phyloP scores from a whole-genome alignment of 1,140 invertebrate genomes.

The Tetraneura akinire region DNA sequence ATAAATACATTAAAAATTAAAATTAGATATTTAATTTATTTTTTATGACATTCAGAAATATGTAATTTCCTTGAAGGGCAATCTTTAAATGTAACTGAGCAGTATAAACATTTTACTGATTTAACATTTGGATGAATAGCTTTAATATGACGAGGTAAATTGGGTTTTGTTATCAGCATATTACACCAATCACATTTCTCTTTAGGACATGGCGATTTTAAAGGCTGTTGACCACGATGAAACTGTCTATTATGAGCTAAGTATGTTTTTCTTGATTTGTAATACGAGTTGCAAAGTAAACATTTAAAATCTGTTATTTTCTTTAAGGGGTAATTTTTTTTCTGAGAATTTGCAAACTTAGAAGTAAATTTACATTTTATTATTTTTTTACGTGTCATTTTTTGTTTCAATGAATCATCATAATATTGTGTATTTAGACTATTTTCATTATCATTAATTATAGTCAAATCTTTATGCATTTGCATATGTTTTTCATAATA shows the following conservation, averaged over 20 bases:
- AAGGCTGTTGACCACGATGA: background rate
- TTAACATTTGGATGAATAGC: background rate
- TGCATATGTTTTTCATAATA: background rate
- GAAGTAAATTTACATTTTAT: background rate
- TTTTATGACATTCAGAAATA: background rate
- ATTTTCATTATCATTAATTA: background rate
- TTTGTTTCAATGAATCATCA: background rate
- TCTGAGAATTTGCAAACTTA: background rate
- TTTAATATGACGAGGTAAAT: slow-evolving; percentile 23
- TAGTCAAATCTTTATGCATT: background rate
- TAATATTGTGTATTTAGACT: background rate
- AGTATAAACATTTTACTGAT: background rate
- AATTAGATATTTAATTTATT: background rate
- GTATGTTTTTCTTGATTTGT: background rate
- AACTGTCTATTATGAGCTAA: background rate
- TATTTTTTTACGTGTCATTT: background rate
- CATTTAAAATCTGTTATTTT: background rate
- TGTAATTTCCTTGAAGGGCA: background rate
- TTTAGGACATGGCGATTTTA: background rate
- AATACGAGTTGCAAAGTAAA: background rate
- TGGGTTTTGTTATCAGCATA: background rate
- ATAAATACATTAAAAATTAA: too few relatives aligned
- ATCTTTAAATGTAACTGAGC: background rate
- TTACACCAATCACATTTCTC: background rate
- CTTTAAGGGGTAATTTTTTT: too few relatives aligned